Base-by-base conservation (phyloP, 2,888 invertebrate species). In the Idaea dimidiata region DNA sequence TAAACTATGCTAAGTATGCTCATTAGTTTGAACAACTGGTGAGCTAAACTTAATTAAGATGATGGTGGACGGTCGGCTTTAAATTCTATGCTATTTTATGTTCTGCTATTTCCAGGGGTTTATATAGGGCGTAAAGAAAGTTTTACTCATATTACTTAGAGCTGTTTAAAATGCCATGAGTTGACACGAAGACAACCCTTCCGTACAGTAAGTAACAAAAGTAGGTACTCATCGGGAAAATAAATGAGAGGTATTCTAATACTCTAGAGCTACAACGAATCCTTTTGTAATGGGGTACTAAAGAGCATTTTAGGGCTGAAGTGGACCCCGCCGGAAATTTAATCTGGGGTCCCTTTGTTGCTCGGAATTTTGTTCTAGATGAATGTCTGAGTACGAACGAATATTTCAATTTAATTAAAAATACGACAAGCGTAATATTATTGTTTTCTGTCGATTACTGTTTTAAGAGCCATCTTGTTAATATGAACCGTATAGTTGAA, bases 311-410 rank as follows among this genome's bases (percentile, higher is more conserved):
- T 87, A 84, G 87, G 82, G 78, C 82, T 84, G 79, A 79, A 89
- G 89, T 89, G 89, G 89, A 87, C 88, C 85, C 76, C 81, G 78
- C 79, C 88, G 88, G 91, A 91, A 91, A 91, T 91, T 91, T 91
- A 88, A 91, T 91, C 90, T 87, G 79, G 86, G 83, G 81, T 80
- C 83, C 86, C 86, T 90, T 88, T 87, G 89, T 88, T 86, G 81
- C 75, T 72, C 77, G 78, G 82, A 84, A 88, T 87, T 88, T 81
- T 82, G 86, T 84, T 84, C 87, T 82, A 87, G 82, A 89, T 87
- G 89, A 90, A 88, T 85, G 87, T 83, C 80, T 78, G 81, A 86
- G 83, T 80, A 83, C 78, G 81, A 82, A 83, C 78, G 83, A 89
- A 86, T 85, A 87, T 87, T 89, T 87, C 82, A 84, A 85, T 89